These are phyloP conservation scores for Muntiacus muntjak DNA, from an alignment of 2,113 vertebrate genomes.

Conservation along the genomic window DNA sequence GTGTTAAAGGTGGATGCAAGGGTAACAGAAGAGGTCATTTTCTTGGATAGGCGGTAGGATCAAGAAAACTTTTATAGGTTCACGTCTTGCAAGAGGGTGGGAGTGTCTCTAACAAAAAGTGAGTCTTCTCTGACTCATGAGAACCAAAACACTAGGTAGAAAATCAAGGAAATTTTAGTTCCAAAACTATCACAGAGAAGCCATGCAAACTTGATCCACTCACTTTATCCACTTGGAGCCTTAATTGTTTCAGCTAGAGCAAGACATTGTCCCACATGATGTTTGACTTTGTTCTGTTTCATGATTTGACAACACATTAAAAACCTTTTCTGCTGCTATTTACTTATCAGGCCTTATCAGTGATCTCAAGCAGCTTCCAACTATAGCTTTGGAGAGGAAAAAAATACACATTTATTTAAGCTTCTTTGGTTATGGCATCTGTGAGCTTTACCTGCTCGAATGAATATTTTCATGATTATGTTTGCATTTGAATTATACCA, in stretches of 20 bases:
- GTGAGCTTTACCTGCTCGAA: not conserved
- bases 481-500: slow-evolving; percentile 12
- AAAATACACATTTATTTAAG: not conserved
- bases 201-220: not conserved
- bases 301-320: not conserved
- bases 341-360: not conserved
- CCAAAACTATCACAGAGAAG: not conserved
- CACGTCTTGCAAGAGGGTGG: not conserved
- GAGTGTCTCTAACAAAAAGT: not conserved
- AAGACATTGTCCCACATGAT: not conserved
- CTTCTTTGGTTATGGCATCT: not conserved
- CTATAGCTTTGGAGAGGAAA: not conserved
- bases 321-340: slow-evolving; percentile 7
- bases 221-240: not conserved
- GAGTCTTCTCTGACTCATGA: not conserved
- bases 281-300: not conserved
- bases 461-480: slow-evolving; percentile 2
- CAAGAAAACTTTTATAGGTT: not conserved
- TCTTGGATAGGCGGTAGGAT: not conserved
- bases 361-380: not conserved
- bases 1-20: not conserved
- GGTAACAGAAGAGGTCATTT: not conserved
- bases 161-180: not conserved
- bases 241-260: not conserved
- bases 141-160: not conserved